Conservation (phyloP, 2,113 vertebrate genomes). For the Dipodomys stephensi region DNA sequence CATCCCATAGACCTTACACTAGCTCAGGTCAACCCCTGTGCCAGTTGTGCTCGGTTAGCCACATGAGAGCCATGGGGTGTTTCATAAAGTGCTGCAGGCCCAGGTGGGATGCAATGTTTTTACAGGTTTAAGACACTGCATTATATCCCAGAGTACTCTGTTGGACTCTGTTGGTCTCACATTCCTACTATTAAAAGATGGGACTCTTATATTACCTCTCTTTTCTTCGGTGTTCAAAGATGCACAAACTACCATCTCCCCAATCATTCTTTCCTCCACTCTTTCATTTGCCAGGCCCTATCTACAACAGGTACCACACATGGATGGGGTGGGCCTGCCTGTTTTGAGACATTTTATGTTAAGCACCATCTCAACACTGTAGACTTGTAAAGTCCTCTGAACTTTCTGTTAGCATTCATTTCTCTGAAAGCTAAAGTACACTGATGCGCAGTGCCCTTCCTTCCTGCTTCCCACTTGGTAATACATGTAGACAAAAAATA, state of each 20-base stretch:
- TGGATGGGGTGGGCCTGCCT: accelerated
- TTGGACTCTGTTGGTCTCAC: background rate
- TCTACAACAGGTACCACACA: background rate
- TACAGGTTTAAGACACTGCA: background rate
- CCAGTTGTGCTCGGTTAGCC: too few species aligned
- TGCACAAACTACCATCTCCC: accelerated
- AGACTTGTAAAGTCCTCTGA: background rate
- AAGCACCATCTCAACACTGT: background rate
- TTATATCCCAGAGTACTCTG: background rate
- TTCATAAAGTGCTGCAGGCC: background rate
- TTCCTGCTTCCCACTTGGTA: background rate
- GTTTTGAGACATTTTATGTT: background rate
- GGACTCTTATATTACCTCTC: accelerated
- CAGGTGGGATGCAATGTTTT: background rate
- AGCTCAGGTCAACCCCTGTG: accelerated
- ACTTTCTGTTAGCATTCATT: background rate
- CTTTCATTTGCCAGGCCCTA: background rate
- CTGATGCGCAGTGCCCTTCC: accelerated
- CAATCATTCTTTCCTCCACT: background rate
- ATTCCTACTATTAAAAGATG: background rate
- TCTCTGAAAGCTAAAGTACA: background rate
- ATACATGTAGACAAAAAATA: background rate
- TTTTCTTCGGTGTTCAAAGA: background rate
- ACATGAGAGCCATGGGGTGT: background rate
- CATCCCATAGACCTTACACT: accelerated